These are phyloP conservation scores for Cyrtorhinus lividipennis DNA, from an alignment of 1,140 invertebrate genomes.

Conservation along the genomic window DNA sequence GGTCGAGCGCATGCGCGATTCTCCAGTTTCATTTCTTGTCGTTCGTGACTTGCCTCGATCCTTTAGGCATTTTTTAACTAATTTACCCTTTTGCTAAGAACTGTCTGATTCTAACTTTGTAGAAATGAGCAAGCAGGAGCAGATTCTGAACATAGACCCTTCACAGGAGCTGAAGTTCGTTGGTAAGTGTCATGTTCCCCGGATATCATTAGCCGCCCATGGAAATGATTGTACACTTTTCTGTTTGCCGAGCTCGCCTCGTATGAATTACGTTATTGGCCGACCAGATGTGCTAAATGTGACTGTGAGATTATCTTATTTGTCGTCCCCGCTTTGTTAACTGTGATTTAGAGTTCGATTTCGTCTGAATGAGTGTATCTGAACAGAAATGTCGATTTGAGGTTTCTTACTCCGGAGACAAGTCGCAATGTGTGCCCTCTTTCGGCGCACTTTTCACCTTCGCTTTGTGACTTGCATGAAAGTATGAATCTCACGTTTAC, in stretches of 20 bases:
- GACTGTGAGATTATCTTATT: too few relatives aligned
- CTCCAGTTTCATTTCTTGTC: constrained; percentile 3
- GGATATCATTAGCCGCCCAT: background rate
- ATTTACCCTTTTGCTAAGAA: background rate
- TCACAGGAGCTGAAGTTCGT: constrained; percentile 55
- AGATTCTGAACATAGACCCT: constrained; percentile 55
- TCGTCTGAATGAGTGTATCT: too few relatives aligned
- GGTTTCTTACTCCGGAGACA: too few relatives aligned
- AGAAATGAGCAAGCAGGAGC: constrained; percentile 38
- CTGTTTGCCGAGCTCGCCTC: constrained; percentile 4
- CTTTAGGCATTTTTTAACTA: background rate
- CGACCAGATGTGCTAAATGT: too few relatives aligned
- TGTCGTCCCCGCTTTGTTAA: too few relatives aligned
- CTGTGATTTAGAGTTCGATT: too few relatives aligned
- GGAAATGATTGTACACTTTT: constrained; percentile 3
- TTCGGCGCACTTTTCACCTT: too few relatives aligned
- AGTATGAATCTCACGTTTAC: too few relatives aligned
- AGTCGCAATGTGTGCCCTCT: too few relatives aligned
- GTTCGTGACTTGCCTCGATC: background rate
- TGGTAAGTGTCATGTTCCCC: constrained; percentile 35
- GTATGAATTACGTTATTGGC: background rate
- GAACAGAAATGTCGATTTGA: too few relatives aligned
- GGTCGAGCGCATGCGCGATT: background rate
- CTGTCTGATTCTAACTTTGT: constrained; percentile 8
- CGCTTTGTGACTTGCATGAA: too few relatives aligned